These are phyloP conservation scores for Tachystola acroxantha DNA, from an alignment of 2,888 invertebrate species.

Conservation along the genomic window DNA sequence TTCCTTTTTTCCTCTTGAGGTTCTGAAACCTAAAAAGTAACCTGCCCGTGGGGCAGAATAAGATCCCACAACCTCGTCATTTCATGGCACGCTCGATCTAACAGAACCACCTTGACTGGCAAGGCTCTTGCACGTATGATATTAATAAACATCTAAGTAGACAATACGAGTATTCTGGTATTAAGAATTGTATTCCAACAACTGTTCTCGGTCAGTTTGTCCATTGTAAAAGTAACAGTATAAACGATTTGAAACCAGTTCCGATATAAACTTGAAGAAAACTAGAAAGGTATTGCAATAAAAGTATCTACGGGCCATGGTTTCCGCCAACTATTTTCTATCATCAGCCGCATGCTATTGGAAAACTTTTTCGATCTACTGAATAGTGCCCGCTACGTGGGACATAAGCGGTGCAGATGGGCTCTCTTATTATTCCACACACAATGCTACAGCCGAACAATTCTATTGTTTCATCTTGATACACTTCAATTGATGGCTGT, in stretches of 20 bases:
- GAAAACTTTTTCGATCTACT: slow-evolving; percentile 72
- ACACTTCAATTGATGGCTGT: slow-evolving; percentile 12
- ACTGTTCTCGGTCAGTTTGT: too few species aligned
- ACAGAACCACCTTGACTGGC: too few species aligned
- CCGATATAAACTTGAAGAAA: slow-evolving; percentile 20
- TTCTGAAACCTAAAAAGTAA: too few species aligned
- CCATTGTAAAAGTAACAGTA: too few species aligned
- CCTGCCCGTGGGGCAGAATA: too few species aligned
- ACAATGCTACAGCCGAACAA: slow-evolving; percentile 49
- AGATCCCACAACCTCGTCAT: too few species aligned
- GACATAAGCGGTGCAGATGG: slow-evolving; percentile 61
- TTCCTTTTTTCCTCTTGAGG: too few species aligned
- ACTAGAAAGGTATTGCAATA: slow-evolving; percentile 40
- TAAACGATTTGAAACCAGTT: slow-evolving; percentile 11
- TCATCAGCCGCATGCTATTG: slow-evolving; percentile 65
- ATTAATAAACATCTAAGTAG: too few species aligned
- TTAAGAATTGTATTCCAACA: too few species aligned
- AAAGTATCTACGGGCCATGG: slow-evolving; percentile 46
- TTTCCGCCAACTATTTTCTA: slow-evolving; percentile 59
- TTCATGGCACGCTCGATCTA: too few species aligned
- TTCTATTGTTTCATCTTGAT: slow-evolving; percentile 39
- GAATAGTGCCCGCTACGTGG: slow-evolving; percentile 62
- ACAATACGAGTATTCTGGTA: too few species aligned
- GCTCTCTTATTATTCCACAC: slow-evolving; percentile 53
- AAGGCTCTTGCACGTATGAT: too few species aligned